Evolutionary conservation across 1,140 invertebrate genomes (phyloP).

Genomic region (Cydia pomonella): DNA sequence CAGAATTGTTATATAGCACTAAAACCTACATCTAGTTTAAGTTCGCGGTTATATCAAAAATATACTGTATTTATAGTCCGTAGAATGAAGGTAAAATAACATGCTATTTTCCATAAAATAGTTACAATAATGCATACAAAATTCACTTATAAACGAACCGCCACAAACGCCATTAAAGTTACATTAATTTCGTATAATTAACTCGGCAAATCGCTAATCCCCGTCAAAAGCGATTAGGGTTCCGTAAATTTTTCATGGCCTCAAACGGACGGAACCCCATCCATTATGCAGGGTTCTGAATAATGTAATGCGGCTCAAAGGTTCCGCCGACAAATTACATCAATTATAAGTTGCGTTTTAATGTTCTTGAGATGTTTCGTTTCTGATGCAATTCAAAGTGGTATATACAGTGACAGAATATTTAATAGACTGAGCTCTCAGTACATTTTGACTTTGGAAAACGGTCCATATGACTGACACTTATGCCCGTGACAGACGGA

Average conservation of each 20-base stretch:
- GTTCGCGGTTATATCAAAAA: too few relatives aligned
- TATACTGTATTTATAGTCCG: too few relatives aligned
- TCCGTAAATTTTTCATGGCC: constrained; percentile 26
- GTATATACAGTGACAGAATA: too few relatives aligned
- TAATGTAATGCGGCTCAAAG: constrained; percentile 10
- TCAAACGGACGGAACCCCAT: constrained; percentile 17
- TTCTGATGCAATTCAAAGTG: not conserved
- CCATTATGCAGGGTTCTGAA: constrained; percentile 22
- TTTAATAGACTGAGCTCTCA: too few relatives aligned
- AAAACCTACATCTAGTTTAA: too few relatives aligned
- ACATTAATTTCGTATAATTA: not conserved
- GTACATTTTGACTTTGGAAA: too few relatives aligned
- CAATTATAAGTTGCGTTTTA: constrained; percentile 13
- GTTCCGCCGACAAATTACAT: constrained; percentile 9
- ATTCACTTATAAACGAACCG: not conserved
- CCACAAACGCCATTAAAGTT: not conserved
- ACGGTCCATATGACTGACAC: too few relatives aligned
- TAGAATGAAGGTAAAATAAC: too few relatives aligned
- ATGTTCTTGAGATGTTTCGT: not conserved
- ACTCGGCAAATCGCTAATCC: constrained; percentile 16
- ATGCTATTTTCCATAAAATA: too few relatives aligned
- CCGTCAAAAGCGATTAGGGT: constrained; percentile 26
- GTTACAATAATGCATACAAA: too few relatives aligned
- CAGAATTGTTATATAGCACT: too few relatives aligned
- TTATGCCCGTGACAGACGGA: too few relatives aligned